phyloP scores from a whole-genome alignment of 2,888 invertebrate species.

The Galeopsomyia nigrocyanea region DNA sequence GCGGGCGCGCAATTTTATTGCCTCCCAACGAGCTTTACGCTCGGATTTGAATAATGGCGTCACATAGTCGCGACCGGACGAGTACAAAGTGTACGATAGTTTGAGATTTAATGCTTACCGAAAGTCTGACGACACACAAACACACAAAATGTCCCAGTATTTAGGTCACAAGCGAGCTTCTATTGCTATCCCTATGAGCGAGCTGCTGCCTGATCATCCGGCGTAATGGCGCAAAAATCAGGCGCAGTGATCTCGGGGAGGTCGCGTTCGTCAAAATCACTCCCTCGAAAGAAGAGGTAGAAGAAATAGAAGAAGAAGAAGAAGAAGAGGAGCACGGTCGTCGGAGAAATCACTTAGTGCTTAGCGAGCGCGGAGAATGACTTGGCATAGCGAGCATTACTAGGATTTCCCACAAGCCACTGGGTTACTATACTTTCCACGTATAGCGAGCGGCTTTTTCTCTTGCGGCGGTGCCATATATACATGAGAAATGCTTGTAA shows the following conservation, averaged over 20 bases:
- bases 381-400: slow-evolving; percentile 44
- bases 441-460: slow-evolving; percentile 27
- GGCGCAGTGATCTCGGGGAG: slow-evolving; percentile 5
- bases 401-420: slow-evolving; percentile 46
- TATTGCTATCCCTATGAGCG: not conserved
- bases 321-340: not conserved
- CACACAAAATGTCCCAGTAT: not conserved
- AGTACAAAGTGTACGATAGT: too few species aligned
- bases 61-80: too few species aligned
- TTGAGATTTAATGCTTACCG: slow-evolving; percentile 1
- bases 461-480: slow-evolving; percentile 40
- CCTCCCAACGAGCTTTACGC: too few species aligned
- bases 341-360: slow-evolving; percentile 45
- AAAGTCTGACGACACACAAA: slow-evolving; percentile 25
- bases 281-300: slow-evolving; percentile 18
- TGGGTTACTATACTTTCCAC: slow-evolving; percentile 47
- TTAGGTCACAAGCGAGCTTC: too few species aligned
- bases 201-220: not conserved
- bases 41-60: too few species aligned
- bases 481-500: slow-evolving; percentile 41
- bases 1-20: too few species aligned
- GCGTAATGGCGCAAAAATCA: not conserved
- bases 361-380: slow-evolving; percentile 27
- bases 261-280: slow-evolving; percentile 46
- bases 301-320: too few species aligned